phyloP scores from a whole-genome alignment of 2,797 vertebrate genomes.

The Sebastolobus alascanus region DNA sequence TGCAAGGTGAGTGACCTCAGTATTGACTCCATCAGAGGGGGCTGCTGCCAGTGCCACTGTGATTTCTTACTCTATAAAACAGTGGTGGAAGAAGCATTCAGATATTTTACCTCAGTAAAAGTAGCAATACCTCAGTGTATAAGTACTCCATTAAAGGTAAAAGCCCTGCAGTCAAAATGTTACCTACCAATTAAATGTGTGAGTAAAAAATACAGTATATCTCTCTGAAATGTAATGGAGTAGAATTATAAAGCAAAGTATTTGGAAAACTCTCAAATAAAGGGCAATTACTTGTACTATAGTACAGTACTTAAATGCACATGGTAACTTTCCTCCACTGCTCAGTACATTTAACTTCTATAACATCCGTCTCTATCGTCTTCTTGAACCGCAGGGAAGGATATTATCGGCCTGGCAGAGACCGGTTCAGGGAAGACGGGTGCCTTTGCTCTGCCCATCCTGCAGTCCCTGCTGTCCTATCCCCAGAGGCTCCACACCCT shows the following conservation, averaged over 20 bases:
- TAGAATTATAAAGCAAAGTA: not conserved
- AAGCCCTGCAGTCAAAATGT: not conserved
- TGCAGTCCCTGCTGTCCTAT: conserved; percentile 91
- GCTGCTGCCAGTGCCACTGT: fast-evolving
- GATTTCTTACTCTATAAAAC: not conserved
- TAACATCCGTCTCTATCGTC: not conserved
- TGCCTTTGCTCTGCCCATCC: conserved; percentile 96
- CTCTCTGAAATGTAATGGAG: not conserved
- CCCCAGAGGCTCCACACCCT: conserved; percentile 95
- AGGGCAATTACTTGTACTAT: not conserved
- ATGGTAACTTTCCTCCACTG: not conserved
- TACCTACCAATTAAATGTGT: not conserved
- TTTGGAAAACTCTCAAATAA: not conserved
- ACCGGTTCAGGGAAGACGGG: conserved; percentile 98
- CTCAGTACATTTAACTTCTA: not conserved
- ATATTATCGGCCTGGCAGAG: conserved; percentile 97
- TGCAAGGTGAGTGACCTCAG: conserved; percentile 86
- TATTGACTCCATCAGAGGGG: not conserved
- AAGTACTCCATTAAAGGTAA: not conserved
- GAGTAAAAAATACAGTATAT: not conserved
- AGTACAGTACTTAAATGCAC: not conserved
- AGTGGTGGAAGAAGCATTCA: not conserved
- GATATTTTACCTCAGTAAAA: not conserved
- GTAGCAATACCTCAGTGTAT: not conserved
- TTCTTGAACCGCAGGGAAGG: conserved; percentile 85